Conservation (phyloP, 2,797 vertebrate genomes). For the Pipistrellus pipistrellus region DNA sequence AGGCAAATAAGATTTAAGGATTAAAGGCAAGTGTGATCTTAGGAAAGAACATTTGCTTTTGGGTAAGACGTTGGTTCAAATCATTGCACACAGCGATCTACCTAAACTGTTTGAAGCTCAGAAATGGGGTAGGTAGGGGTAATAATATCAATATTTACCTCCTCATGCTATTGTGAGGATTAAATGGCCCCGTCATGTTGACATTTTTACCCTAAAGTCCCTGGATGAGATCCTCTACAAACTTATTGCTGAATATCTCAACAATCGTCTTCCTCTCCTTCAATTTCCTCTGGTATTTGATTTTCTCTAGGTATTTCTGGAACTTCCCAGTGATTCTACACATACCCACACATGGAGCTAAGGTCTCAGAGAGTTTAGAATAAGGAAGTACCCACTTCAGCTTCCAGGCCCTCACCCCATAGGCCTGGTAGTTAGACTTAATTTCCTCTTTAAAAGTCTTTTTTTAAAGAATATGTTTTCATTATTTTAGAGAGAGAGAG, state of each 20-base stretch:
- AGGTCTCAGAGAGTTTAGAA: not conserved
- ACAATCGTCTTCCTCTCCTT: not conserved
- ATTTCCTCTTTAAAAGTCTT: not conserved
- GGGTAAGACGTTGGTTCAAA: not conserved
- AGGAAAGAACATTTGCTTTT: conserved; percentile 37
- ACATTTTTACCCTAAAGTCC: not conserved
- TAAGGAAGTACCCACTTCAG: not conserved
- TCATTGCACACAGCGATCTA: not conserved
- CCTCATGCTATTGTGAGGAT: not conserved
- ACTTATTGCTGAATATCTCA: not conserved
- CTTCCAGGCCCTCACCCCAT: not conserved
- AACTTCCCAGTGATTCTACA: not conserved
- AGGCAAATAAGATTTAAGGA: not conserved
- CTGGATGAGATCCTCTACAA: not conserved
- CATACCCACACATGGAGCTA: not conserved
- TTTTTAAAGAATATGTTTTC: too few species aligned
- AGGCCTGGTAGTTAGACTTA: not conserved
- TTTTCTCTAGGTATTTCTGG: not conserved
- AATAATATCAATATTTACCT: conserved; percentile 54
- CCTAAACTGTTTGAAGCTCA: not conserved
- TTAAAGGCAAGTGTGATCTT: not conserved
- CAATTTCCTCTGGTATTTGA: not conserved
- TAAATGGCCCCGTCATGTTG: not conserved
- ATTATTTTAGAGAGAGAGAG: too few species aligned
- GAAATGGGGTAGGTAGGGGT: not conserved